Conservation (phyloP, 2,888 invertebrate genomes). For the Limnephilus lunatus region DNA sequence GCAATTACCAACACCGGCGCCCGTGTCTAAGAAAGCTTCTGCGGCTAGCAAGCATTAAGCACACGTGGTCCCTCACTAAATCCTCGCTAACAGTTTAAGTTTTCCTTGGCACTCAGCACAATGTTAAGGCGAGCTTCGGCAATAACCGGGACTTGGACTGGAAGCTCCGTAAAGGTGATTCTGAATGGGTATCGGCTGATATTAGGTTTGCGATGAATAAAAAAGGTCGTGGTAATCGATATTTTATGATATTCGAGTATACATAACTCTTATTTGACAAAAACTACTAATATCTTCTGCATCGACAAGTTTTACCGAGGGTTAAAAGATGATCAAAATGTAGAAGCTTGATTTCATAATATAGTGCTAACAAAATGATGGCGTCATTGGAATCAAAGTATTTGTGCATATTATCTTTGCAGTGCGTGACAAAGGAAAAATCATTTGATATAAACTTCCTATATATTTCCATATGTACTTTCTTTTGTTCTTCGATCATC, state of each 20-base stretch:
- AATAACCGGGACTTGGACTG: constrained; percentile 15
- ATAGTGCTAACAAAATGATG: neutral
- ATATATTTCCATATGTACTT: too few relatives aligned
- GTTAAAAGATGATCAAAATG: neutral
- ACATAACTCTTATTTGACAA: neutral
- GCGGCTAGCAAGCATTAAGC: constrained; percentile 65
- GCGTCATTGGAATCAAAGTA: neutral
- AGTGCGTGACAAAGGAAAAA: neutral
- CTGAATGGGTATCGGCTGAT: neutral
- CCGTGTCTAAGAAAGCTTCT: constrained; percentile 54
- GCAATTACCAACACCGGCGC: constrained; percentile 59
- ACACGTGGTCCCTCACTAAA: constrained; percentile 66
- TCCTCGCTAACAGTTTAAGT: constrained; percentile 66
- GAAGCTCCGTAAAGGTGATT: neutral
- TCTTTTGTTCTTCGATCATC: neutral
- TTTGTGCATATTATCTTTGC: neutral
- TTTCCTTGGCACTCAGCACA: constrained; percentile 61
- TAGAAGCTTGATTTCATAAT: neutral
- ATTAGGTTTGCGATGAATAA: neutral
- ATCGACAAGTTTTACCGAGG: neutral
- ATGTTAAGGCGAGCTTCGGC: constrained; percentile 48
- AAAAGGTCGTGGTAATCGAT: neutral
- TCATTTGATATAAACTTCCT: too few relatives aligned
- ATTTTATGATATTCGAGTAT: neutral
- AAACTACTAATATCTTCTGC: neutral